Evolutionary conservation across 2,888 invertebrate species (phyloP), one percentile per base, ranked within the genome.

Genomic region (Bembecia ichneumoniformis): DNA sequence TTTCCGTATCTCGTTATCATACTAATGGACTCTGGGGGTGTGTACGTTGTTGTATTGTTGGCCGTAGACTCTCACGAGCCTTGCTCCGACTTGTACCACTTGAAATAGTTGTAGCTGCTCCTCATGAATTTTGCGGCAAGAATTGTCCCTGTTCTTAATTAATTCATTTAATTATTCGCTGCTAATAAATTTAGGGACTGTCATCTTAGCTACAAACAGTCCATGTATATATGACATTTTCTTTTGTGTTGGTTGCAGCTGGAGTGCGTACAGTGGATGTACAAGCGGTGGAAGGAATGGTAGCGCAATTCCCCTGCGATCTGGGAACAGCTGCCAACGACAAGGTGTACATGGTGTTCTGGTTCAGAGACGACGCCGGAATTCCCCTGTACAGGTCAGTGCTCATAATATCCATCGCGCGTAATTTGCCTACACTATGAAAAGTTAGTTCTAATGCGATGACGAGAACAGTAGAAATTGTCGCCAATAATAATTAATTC

Each of bases 321-420:
- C 93, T 96, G 54, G 91, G 92, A 55, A 93, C 95, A 46, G 92
- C 93, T 36, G 91, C 90, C 64, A 91, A 94, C 77, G 95, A 96
- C 82, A 94, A 93, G 77, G 94, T 96, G 59, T 94, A 95, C 87
- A 95, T 96, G 94, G 95, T 96, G 55, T 92, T 96, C 80, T 96
- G 96, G 96, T 96, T 96, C 87, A 91, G 93, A 65, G 94, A 95
- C 68, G 94, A 94, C 65, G 93, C 93, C 49, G 95, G 95, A 48
- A 93, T 94, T 66, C 96, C 96, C 14, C 88, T 96, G 49, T 96
- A 96, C 89, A 95, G 95, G 96, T 43, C 13, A 35, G 20, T 48
- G 36, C 3, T 10, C 35, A 35, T 35, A 13, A 11, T 11, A 3
- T n/a, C 28, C 9, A 28, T 9, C 28, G n/a, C n/a, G n/a, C n/a